Conservation (phyloP, 2,888 invertebrate genomes). For the Petrolisthes cinctipes region DNA sequence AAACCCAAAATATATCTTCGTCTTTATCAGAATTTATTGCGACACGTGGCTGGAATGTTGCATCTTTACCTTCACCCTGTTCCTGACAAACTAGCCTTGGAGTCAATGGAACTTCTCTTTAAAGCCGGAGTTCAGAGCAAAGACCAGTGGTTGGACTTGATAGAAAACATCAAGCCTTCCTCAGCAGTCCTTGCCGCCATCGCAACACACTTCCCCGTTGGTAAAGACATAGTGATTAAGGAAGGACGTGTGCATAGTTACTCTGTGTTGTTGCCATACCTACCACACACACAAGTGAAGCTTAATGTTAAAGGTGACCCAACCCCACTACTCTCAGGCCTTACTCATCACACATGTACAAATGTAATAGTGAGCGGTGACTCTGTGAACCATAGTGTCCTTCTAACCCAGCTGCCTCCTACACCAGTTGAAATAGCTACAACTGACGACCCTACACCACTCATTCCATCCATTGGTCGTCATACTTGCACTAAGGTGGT, state of each 20-base stretch:
- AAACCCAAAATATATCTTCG: too few species aligned
- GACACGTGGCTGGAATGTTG: conserved; percentile 3
- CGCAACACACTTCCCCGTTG: neutral
- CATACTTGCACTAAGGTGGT: too few species aligned
- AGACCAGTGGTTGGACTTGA: conserved; percentile 14
- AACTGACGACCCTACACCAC: too few species aligned
- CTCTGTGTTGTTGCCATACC: conserved; percentile 16
- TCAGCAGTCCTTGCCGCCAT: neutral
- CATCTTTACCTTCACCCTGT: neutral
- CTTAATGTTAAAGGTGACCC: neutral
- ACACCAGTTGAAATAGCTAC: too few species aligned
- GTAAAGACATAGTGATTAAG: neutral
- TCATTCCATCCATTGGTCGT: too few species aligned
- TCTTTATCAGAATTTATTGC: neutral
- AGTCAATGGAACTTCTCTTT: neutral
- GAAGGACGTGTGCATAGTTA: neutral
- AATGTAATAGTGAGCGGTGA: neutral
- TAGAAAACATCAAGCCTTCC: conserved; percentile 9
- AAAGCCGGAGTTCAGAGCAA: neutral
- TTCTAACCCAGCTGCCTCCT: too few species aligned
- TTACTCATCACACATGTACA: neutral
- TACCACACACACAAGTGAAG: neutral
- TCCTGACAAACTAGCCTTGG: neutral
- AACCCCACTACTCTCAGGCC: neutral
- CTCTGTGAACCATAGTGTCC: too few species aligned